Base-by-base conservation (phyloP, 2,888 invertebrate species). In the Endotricha flammealis region DNA sequence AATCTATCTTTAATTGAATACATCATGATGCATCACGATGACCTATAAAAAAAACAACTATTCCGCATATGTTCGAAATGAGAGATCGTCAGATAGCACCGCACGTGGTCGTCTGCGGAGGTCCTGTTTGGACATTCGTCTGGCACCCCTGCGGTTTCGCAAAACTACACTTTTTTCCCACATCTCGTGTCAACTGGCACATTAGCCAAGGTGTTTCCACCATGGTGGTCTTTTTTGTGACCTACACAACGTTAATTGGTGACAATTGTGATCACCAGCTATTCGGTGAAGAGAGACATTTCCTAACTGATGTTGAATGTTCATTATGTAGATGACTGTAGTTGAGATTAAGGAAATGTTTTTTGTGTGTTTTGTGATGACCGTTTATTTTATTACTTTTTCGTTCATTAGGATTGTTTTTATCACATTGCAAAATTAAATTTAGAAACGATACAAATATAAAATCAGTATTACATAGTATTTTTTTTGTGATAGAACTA, bases 141-240 rank as follows among this genome's bases (percentile, higher is more conserved):
- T 47, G 42, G 69, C 74, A 64, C 79, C 80, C 83, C 81, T 71
- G 79, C 51, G 70, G 82, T 65, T 78, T 66, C 57, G 68, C 69
- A 57, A 71, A 64, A 63, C 59, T 53, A 48, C 54, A 45, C 54
- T 64, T 64, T 71, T 73, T 77, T 68, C 68, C 52, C 56, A 51
- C 56, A 49, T 62, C 72, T 72, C 56, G 64, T 80, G 82, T 83
- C 83, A 83, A 72, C 81, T 78, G 65, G 58, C 76, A 83, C 82
- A 82, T 85, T 83, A 83, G 62, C 76, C 78, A 79, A 80, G 81
- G 80, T 83, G 80, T 81, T 62, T 62, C 69, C 44, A 64, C 67
- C 53, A 53, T 53, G 85, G 83, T 82, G 85, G 85, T 79, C 83
- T 76, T 81, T 82, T 81, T 78, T 66, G 55, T 44, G 49, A 48